Percentiles rank a stretch among this genome's conserved stretches.
These are phyloP conservation scores for Apodemia duryi DNA, from an alignment of 2,888 invertebrate species.

Conservation along the genomic window DNA sequence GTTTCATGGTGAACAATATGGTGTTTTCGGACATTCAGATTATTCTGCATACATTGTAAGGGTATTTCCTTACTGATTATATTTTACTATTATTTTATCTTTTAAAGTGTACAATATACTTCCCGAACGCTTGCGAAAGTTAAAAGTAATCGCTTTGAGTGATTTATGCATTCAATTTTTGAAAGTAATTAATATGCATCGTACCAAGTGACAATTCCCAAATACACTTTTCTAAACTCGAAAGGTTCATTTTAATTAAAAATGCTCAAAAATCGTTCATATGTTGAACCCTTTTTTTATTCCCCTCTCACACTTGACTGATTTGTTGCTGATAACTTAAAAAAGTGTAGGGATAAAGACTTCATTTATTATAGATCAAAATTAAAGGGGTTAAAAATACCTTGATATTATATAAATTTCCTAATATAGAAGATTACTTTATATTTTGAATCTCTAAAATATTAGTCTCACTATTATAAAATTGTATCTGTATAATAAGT, in stretches of 20 bases:
- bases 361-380: constrained; percentile 32
- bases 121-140: neutral
- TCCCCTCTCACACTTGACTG: constrained; percentile 26
- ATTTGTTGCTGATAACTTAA: constrained; percentile 29
- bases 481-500: too few relatives aligned
- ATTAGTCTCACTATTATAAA: too few relatives aligned
- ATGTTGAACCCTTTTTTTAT: constrained; percentile 24
- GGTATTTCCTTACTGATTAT: too few relatives aligned
- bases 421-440: neutral
- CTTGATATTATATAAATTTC: constrained; percentile 16
- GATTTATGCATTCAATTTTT: neutral
- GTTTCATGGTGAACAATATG: too few relatives aligned
- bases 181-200: neutral
- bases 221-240: constrained; percentile 17
- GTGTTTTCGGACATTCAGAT: too few relatives aligned
- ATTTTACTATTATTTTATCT: neutral
- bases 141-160: neutral
- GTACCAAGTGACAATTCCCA: constrained; percentile 9
- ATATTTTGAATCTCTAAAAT: too few relatives aligned
- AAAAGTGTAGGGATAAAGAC: constrained; percentile 26
- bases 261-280: constrained; percentile 17
- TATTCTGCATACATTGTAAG: too few relatives aligned
- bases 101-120: neutral
- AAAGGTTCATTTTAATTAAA: constrained; percentile 16
- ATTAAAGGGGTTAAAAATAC: constrained; percentile 24